Evolutionary conservation across 2,888 invertebrate species (phyloP).

Genomic region (Pterostichus madidus): DNA sequence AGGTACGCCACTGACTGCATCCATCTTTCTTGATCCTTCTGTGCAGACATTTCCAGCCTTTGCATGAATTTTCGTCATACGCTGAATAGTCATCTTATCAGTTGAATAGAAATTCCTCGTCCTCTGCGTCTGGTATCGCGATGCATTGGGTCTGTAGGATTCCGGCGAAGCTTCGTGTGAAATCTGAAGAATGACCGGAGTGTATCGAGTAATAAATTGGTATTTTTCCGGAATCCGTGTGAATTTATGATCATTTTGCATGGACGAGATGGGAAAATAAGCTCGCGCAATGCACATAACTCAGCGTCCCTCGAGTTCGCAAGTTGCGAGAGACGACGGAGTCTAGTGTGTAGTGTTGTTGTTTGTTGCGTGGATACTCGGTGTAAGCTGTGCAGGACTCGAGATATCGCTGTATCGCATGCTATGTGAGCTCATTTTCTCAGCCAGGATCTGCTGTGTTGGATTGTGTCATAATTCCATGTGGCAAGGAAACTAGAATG

Average conservation of each 20-base stretch:
- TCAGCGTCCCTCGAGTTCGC: slow-evolving; percentile 16
- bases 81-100: slow-evolving; percentile 29
- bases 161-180: slow-evolving; percentile 44
- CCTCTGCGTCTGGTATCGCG: too few relatives aligned
- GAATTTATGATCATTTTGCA: slow-evolving; percentile 60
- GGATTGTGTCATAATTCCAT: background rate
- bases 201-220: slow-evolving; percentile 58
- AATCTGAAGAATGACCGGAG: slow-evolving; percentile 58
- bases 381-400: background rate
- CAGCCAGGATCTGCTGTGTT: background rate
- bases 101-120: slow-evolving; percentile 33
- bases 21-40: too few relatives aligned
- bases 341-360: background rate
- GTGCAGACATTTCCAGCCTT: too few relatives aligned
- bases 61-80: too few relatives aligned
- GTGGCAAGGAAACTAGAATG: background rate
- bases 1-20: too few relatives aligned
- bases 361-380: background rate
- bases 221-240: slow-evolving; percentile 60
- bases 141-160: background rate
- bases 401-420: background rate
- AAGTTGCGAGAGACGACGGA: background rate
- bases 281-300: slow-evolving; percentile 40
- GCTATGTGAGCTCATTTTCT: background rate
- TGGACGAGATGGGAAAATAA: slow-evolving; percentile 61